A percentile compares a stretch with the other conserved stretches of the same genome.
Evolutionary conservation across 2,113 vertebrate species (phyloP).

Genomic region (Melierax canorus): DNA sequence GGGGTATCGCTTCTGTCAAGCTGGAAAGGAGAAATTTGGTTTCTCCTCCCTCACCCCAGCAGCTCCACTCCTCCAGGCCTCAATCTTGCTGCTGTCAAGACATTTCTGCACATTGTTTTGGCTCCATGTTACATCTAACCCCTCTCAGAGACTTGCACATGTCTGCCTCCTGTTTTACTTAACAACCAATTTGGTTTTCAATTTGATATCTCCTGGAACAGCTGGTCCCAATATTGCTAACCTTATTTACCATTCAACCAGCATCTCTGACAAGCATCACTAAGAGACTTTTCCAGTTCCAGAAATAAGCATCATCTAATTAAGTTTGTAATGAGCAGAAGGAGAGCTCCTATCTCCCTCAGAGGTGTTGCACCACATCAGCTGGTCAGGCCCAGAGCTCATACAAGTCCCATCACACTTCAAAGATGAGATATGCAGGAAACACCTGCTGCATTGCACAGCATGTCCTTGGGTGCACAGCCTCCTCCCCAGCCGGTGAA

Average conservation of each 20-base stretch:
- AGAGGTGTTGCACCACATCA: background rate
- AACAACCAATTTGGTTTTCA: background rate
- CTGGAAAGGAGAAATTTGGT: background rate
- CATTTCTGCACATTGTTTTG: background rate
- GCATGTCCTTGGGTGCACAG: background rate
- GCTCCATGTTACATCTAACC: background rate
- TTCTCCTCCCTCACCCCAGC: background rate
- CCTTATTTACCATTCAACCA: background rate
- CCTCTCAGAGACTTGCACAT: background rate
- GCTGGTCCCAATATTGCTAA: background rate
- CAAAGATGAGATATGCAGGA: background rate
- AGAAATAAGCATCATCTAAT: background rate
- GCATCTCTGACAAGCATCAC: background rate
- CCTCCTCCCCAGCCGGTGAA: background rate
- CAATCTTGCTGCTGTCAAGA: background rate
- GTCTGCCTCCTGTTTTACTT: background rate
- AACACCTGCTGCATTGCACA: background rate
- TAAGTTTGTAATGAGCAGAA: background rate
- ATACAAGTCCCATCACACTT: background rate
- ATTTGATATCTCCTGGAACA: background rate
- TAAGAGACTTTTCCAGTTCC: background rate
- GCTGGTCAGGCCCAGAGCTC: background rate
- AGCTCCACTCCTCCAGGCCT: background rate
- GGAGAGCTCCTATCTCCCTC: background rate
- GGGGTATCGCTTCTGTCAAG: background rate